Conservation (phyloP, 2,113 vertebrate genomes). For the Heptranchias perlo region DNA sequence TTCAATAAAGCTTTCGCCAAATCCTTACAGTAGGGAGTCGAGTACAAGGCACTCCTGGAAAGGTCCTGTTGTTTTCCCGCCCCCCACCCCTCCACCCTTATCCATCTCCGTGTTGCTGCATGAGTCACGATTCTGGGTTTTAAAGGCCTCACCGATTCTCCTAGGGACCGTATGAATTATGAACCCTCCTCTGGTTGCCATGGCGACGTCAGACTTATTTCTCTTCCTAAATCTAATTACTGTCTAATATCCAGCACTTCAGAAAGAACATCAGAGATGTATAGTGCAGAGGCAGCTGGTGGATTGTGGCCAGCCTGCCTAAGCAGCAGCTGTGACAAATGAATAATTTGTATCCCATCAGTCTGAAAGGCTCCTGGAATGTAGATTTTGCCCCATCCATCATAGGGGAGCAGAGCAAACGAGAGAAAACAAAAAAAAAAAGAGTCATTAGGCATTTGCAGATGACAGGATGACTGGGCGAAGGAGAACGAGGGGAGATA, state of each 20-base stretch:
- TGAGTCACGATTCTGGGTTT: neutral
- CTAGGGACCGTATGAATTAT: neutral
- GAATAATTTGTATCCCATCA: slow-evolving; percentile 29
- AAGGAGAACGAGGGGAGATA: neutral
- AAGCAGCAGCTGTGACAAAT: slow-evolving; percentile 36
- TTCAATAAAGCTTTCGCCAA: neutral
- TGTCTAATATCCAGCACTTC: neutral
- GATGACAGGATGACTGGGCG: neutral
- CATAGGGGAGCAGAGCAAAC: neutral
- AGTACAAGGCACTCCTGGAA: neutral
- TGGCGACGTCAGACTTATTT: neutral
- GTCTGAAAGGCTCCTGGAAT: slow-evolving; percentile 38
- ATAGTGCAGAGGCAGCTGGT: neutral
- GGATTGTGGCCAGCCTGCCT: neutral
- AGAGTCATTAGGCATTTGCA: neutral
- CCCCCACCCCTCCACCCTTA: neutral
- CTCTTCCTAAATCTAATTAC: neutral
- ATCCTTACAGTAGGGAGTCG: neutral
- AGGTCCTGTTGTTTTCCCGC: neutral
- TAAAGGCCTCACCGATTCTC: neutral
- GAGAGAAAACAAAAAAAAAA: neutral
- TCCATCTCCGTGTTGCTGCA: neutral
- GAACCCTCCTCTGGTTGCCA: neutral
- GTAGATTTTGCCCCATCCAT: neutral
- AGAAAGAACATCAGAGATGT: rapidly evolving